Evolutionary conservation across 1,140 invertebrate species (phyloP).

Genomic region (Cyrtorhinus lividipennis): DNA sequence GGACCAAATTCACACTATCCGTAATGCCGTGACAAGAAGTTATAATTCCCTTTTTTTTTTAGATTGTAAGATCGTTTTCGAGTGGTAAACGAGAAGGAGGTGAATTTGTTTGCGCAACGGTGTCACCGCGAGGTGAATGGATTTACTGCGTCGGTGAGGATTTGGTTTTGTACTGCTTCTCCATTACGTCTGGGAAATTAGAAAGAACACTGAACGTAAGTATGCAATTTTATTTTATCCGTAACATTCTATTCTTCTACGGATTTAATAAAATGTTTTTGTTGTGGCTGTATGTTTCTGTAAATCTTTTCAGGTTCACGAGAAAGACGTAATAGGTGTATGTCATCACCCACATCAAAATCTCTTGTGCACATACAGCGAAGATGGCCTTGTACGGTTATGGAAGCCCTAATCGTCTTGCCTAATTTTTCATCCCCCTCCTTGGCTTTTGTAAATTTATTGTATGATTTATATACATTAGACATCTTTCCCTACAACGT

Average conservation of each 20-base stretch:
- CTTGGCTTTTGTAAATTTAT: too few relatives aligned
- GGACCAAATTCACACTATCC: not conserved
- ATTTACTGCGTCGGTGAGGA: constrained; percentile 98
- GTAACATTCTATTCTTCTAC: too few relatives aligned
- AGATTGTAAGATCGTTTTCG: constrained; percentile 94
- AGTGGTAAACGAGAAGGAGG: constrained; percentile 96
- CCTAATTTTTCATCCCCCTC: too few relatives aligned
- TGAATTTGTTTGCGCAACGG: constrained; percentile 79
- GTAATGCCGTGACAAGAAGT: not conserved
- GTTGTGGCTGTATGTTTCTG: constrained; percentile 15
- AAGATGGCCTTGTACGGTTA: constrained; percentile 88
- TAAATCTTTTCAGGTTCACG: constrained; percentile 64
- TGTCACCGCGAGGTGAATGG: constrained; percentile 93
- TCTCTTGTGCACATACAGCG: constrained; percentile 88
- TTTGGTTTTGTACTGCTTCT: constrained; percentile 94
- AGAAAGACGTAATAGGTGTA: constrained; percentile 95
- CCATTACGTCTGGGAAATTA: constrained; percentile 86
- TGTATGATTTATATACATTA: too few relatives aligned
- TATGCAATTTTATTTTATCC: constrained; percentile 26
- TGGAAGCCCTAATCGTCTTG: constrained; percentile 75
- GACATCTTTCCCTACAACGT: too few relatives aligned
- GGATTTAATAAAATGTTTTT: not conserved
- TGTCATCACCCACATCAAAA: constrained; percentile 98
- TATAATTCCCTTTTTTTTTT: constrained; percentile 25
- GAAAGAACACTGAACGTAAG: constrained; percentile 90